A percentile compares a stretch with the other conserved stretches of the same genome.
phyloP scores from a whole-genome alignment of 2,888 invertebrate species.

The Pogonocherus hispidulus region DNA sequence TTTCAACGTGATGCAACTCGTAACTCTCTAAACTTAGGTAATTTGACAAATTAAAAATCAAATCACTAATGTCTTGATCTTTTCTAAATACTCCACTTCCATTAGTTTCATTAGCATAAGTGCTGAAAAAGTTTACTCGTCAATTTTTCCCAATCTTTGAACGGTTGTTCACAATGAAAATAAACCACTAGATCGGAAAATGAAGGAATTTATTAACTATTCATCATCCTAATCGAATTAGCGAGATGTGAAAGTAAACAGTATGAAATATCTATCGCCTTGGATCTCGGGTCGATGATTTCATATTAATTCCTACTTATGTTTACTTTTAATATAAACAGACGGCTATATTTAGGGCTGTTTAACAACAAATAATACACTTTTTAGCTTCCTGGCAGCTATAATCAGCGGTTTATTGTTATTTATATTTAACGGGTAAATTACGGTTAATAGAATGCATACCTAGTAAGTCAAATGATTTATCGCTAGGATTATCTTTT shows the following conservation, averaged over 20 bases:
- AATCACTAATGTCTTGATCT: too few relatives aligned
- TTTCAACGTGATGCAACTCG: too few relatives aligned
- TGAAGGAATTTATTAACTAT: background rate
- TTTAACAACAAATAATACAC: constrained; percentile 14
- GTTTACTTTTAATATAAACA: constrained; percentile 8
- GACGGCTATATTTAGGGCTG: constrained; percentile 2
- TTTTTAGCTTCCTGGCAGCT: background rate
- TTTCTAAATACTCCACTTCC: too few relatives aligned
- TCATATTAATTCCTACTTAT: background rate
- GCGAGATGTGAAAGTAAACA: background rate
- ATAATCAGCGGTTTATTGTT: background rate
- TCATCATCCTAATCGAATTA: background rate
- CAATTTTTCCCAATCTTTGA: too few relatives aligned
- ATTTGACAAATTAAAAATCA: too few relatives aligned
- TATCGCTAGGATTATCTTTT: too few relatives aligned
- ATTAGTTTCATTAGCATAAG: too few relatives aligned
- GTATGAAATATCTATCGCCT: background rate
- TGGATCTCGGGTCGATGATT: background rate
- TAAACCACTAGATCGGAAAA: too few relatives aligned
- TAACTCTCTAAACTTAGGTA: too few relatives aligned
- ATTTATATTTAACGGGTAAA: background rate
- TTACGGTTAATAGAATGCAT: background rate
- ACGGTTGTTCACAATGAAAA: background rate
- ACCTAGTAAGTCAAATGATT: too few relatives aligned
- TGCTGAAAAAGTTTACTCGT: too few relatives aligned